phyloP scores from a whole-genome alignment of 2,888 invertebrate species.

The Cetonia aurata region DNA sequence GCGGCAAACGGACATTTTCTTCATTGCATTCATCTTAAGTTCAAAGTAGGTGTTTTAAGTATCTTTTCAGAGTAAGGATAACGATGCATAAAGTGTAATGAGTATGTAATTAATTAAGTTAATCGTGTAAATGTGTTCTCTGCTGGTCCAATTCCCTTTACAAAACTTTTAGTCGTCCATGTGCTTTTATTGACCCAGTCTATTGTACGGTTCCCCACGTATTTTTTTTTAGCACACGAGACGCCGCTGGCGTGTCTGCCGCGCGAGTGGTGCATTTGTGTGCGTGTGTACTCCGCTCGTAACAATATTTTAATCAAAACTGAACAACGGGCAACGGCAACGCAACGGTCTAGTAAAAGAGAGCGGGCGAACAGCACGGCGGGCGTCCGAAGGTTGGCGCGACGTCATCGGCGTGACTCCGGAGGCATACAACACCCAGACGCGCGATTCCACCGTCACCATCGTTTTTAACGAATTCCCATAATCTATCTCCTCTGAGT shows the following conservation, averaged over 20 bases:
- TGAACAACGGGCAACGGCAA: constrained; percentile 33
- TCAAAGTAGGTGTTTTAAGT: no score
- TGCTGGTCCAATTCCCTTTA: no score
- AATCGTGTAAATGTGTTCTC: no score
- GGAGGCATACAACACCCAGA: constrained; percentile 36
- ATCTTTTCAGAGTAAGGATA: no score
- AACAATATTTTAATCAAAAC: constrained; percentile 41
- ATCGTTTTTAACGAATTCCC: constrained; percentile 45
- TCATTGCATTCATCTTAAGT: no score
- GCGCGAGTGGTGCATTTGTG: constrained; percentile 33
- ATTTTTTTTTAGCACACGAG: constrained; percentile 30
- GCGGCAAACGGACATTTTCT: no score
- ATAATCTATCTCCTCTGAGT: constrained; percentile 45
- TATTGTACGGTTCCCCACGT: neutral
- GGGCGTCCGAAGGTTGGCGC: constrained; percentile 35
- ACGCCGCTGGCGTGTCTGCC: constrained; percentile 23
- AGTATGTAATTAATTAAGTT: no score
- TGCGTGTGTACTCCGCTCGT: constrained; percentile 22
- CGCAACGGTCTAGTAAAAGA: constrained; percentile 29
- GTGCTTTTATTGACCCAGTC: no score
- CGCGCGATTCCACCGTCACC: constrained; percentile 38
- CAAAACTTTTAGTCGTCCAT: no score
- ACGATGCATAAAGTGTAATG: no score
- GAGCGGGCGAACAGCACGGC: constrained; percentile 4
- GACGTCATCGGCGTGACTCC: constrained; percentile 39